Percentiles rank a stretch among this genome's conserved stretches.
These are phyloP conservation scores for Philhelius pedissequus DNA, from an alignment of 2,888 invertebrate species.

Conservation along the genomic window DNA sequence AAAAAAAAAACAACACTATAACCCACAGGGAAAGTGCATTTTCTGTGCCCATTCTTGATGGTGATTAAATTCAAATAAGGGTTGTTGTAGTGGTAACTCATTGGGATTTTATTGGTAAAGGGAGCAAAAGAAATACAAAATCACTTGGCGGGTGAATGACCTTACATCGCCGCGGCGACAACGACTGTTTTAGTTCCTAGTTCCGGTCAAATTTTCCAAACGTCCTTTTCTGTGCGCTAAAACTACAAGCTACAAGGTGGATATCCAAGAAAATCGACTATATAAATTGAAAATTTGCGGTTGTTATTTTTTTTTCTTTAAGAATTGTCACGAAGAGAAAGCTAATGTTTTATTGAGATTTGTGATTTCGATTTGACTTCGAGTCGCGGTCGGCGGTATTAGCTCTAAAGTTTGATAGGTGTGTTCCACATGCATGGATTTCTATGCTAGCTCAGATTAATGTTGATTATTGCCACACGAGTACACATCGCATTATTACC, in stretches of 20 bases:
- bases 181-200: slow-evolving; percentile 21
- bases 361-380: slow-evolving; percentile 40
- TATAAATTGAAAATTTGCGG: no score
- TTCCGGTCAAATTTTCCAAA: slow-evolving; percentile 61
- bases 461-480: slow-evolving; percentile 63
- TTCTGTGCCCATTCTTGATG: slow-evolving; percentile 21
- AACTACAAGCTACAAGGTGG: neutral
- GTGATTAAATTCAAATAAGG: slow-evolving; percentile 42
- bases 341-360: slow-evolving; percentile 44
- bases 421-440: slow-evolving; percentile 77
- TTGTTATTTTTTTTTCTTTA: no score
- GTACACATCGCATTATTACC: slow-evolving; percentile 13
- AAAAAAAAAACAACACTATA: neutral
- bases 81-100: slow-evolving; percentile 17
- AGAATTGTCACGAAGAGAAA: slow-evolving; percentile 61
- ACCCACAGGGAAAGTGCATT: slow-evolving; percentile 63
- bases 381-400: neutral
- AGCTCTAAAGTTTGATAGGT: slow-evolving; percentile 34
- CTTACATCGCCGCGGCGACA: slow-evolving; percentile 2
- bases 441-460: slow-evolving; percentile 74
- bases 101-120: neutral
- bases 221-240: neutral
- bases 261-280: slow-evolving; percentile 35
- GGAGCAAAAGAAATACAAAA: slow-evolving; percentile 41
- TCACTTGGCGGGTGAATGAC: slow-evolving; percentile 60